These are phyloP conservation scores for Eclectus roratus DNA, from an alignment of 2,113 vertebrate species.

Conservation along the genomic window DNA sequence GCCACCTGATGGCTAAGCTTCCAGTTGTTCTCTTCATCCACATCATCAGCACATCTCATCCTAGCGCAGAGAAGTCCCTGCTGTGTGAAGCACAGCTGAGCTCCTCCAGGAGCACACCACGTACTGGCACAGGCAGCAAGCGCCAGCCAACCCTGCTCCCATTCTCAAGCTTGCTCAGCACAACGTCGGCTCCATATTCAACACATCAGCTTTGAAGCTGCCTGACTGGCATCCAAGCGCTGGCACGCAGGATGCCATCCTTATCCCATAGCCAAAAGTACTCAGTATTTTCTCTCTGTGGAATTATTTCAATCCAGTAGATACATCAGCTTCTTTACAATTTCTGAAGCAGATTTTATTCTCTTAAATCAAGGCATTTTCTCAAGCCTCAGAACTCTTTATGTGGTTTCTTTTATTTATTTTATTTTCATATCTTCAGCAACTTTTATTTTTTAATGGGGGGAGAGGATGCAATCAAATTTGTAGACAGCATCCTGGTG, in stretches of 20 bases:
- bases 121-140: accelerated
- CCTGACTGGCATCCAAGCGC: not conserved
- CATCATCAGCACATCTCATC: not conserved
- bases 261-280: not conserved
- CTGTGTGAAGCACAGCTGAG: accelerated
- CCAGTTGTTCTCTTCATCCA: not conserved
- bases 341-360: not conserved
- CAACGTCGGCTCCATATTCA: not conserved
- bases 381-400: not conserved
- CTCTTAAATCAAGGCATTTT: not conserved
- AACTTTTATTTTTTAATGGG: not conserved
- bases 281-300: not conserved
- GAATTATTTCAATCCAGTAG: not conserved
- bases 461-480: accelerated
- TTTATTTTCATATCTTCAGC: not conserved
- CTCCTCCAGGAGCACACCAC: not conserved
- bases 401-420: not conserved
- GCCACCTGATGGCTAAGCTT: not conserved
- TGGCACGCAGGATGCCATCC: not conserved
- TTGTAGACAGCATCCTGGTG: not conserved
- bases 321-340: not conserved
- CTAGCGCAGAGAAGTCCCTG: not conserved
- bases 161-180: not conserved
- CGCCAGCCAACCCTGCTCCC: not conserved
- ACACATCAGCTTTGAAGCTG: not conserved